Evolutionary conservation across 2,797 vertebrate genomes (phyloP).

Genomic region (Cynopterus sphinx): DNA sequence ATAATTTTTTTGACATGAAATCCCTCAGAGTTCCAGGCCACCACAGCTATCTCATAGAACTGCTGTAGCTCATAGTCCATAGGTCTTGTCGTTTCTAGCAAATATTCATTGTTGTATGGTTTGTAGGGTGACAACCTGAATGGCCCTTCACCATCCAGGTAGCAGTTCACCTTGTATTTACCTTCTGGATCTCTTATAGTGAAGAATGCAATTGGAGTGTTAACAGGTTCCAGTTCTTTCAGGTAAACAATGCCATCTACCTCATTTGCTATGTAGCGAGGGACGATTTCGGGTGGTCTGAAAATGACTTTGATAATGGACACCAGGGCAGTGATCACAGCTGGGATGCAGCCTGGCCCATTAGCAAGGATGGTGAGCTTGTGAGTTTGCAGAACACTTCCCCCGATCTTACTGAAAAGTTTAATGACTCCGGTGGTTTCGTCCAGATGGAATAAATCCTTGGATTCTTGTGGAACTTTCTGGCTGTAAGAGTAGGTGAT

Average conservation of each 20-base stretch:
- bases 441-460: constrained; percentile 93
- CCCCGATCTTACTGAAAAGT: constrained; percentile 90
- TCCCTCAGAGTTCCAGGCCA: constrained; percentile 89
- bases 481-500: constrained; percentile 96
- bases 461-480: constrained; percentile 91
- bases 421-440: constrained; percentile 91
- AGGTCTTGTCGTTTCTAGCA: constrained; percentile 93
- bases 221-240: constrained; percentile 93
- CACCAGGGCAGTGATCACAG: constrained; percentile 91
- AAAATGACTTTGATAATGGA: constrained; percentile 91
- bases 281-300: constrained; percentile 92
- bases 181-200: constrained; percentile 93
- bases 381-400: constrained; percentile 87
- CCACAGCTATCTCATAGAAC: constrained; percentile 92
- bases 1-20: constrained; percentile 91
- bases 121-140: constrained; percentile 94
- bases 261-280: constrained; percentile 95
- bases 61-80: constrained; percentile 94
- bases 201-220: constrained; percentile 97
- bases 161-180: constrained; percentile 91
- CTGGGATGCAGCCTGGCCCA: constrained; percentile 96
- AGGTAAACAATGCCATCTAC: constrained; percentile 92
- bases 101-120: constrained; percentile 92
- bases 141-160: constrained; percentile 93
- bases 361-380: constrained; percentile 94